These are phyloP conservation scores for Xestoiulus laeticollis DNA, from an alignment of 2,888 invertebrate genomes.

Conservation along the genomic window DNA sequence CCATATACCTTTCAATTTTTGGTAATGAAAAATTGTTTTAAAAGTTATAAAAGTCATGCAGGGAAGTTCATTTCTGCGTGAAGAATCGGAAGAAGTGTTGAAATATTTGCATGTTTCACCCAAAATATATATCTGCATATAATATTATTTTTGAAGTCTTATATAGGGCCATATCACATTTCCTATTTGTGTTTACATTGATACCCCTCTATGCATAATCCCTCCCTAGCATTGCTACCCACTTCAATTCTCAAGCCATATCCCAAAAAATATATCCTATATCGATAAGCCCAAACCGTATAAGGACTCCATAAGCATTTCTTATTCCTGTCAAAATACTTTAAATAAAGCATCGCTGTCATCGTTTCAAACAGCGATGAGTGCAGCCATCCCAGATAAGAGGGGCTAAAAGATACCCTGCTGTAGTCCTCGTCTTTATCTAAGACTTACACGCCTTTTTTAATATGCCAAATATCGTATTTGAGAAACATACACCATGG, in stretches of 20 bases:
- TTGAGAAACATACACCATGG: neutral
- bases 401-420: slow-evolving; percentile 1
- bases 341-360: slow-evolving; percentile 51
- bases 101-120: neutral
- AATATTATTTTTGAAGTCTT: neutral
- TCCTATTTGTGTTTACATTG: neutral
- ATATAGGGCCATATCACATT: neutral
- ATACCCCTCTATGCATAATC: neutral
- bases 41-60: too few species aligned
- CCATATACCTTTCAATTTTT: too few species aligned
- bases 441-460: slow-evolving; percentile 45
- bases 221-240: neutral
- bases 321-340: slow-evolving; percentile 48
- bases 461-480: slow-evolving; percentile 32
- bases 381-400: slow-evolving; percentile 42
- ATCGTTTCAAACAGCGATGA: slow-evolving; percentile 24
- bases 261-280: slow-evolving; percentile 19
- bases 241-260: slow-evolving; percentile 17
- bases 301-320: slow-evolving; percentile 36
- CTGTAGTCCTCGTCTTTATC: neutral
- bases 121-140: neutral
- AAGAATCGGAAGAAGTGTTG: too few species aligned
- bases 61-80: too few species aligned
- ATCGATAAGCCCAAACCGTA: neutral
- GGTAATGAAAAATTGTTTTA: too few species aligned